Conservation (phyloP, 2,797 vertebrate genomes). For the Avahi laniger region DNA sequence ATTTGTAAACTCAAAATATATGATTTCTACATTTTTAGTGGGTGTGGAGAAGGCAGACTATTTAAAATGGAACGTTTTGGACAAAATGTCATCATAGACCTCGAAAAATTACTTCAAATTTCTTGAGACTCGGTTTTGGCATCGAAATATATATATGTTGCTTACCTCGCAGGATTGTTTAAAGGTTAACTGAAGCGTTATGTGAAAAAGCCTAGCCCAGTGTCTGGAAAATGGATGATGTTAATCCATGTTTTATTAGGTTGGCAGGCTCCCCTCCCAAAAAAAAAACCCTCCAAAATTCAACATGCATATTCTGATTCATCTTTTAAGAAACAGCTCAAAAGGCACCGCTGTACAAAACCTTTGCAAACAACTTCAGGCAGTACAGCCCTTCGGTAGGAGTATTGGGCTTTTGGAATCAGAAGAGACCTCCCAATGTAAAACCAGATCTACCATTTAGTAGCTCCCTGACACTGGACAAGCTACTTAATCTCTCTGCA, state of each 20-base stretch:
- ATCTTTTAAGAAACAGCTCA: constrained; percentile 13
- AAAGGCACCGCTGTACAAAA: constrained; percentile 17
- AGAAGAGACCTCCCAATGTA: constrained; percentile 13
- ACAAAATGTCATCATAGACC: constrained; percentile 6
- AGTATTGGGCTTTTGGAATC: constrained; percentile 23
- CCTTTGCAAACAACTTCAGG: background rate
- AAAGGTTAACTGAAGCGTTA: constrained; percentile 41
- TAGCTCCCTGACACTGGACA: constrained; percentile 42
- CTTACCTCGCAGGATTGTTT: background rate
- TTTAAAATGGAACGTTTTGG: constrained; percentile 20
- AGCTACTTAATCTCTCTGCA: background rate
- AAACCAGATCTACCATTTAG: constrained; percentile 10
- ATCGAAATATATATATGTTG: constrained; percentile 39
- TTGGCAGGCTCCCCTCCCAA: background rate
- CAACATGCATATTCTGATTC: background rate
- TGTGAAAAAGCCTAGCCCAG: background rate
- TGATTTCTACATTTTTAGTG: background rate
- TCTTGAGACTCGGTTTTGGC: constrained; percentile 36
- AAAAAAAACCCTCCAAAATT: background rate
- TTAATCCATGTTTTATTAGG: constrained; percentile 33
- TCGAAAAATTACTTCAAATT: constrained; percentile 36
- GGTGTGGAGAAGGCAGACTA: background rate
- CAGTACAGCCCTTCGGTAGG: background rate
- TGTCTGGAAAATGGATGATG: background rate
- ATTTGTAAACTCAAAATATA: constrained; percentile 23